phyloP scores from a whole-genome alignment of 1,140 invertebrate species.

The Amphibalanus amphitrite region DNA sequence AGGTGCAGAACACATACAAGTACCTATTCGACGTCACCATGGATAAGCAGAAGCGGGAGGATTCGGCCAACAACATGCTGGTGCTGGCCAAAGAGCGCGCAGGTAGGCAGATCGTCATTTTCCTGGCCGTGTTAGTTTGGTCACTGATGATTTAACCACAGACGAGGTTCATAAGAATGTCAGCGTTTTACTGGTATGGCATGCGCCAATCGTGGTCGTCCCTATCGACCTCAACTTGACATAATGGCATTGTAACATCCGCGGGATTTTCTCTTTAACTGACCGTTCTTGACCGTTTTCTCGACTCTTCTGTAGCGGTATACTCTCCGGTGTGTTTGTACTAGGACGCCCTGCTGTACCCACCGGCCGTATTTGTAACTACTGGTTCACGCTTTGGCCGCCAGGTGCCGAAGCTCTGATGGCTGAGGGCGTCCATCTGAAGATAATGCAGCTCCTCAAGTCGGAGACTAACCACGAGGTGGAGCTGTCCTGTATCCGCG shows the following conservation, averaged over 20 bases:
- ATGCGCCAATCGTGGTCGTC: no score
- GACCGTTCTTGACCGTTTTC: no score
- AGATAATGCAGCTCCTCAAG: constrained; percentile 52
- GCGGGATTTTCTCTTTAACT: no score
- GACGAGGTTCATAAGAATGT: no score
- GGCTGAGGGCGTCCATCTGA: constrained; percentile 40
- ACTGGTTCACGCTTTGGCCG: neutral
- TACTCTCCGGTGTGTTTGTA: neutral
- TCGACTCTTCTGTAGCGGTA: no score
- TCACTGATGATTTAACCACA: no score
- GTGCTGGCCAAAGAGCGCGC: constrained; percentile 72
- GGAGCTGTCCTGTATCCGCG: constrained; percentile 19
- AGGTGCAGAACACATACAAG: constrained; percentile 63
- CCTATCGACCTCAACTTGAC: no score
- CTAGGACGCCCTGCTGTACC: neutral
- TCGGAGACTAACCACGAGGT: constrained; percentile 54
- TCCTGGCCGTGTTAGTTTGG: constrained; percentile 5
- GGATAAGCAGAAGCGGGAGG: constrained; percentile 56
- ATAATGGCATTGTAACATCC: no score
- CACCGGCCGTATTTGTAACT: neutral
- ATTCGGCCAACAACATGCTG: constrained; percentile 78
- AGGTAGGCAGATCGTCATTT: constrained; percentile 31
- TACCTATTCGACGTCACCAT: constrained; percentile 47
- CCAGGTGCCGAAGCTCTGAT: constrained; percentile 43
- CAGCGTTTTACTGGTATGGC: no score